These are phyloP conservation scores for Syngnathus typhle DNA, from an alignment of 2,113 vertebrate species.

Conservation along the genomic window DNA sequence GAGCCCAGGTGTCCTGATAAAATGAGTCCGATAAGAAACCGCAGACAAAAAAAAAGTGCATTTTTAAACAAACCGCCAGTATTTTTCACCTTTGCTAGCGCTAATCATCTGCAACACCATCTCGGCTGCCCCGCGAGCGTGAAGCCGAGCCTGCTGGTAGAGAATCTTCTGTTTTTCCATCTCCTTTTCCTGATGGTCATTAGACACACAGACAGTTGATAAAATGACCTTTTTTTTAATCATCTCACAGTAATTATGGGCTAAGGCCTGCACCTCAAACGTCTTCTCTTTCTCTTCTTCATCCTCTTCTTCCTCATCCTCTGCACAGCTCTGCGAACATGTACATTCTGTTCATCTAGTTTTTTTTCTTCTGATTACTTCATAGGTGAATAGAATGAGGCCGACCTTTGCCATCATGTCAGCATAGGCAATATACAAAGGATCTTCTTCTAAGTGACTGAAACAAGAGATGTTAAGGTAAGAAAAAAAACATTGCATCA, in stretches of 20 bases:
- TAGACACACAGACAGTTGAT: background rate
- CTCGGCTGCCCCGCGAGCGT: constrained; percentile 92
- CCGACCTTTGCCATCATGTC: constrained; percentile 99
- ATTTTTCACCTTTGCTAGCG: constrained; percentile 84
- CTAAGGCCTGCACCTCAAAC: constrained; percentile 79
- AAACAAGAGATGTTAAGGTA: constrained; percentile 8
- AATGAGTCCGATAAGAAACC: background rate
- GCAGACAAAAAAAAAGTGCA: background rate
- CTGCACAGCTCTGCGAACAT: constrained; percentile 70
- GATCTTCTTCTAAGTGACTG: constrained; percentile 87
- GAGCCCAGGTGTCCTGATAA: constrained; percentile 81
- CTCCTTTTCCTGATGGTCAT: constrained; percentile 84
- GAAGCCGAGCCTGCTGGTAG: constrained; percentile 93
- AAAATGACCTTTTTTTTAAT: background rate
- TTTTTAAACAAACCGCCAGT: background rate
- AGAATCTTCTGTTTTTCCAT: constrained; percentile 98
- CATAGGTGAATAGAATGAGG: background rate
- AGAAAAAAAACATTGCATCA: background rate
- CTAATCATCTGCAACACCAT: constrained; percentile 99
- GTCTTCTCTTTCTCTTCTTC: constrained; percentile 91
- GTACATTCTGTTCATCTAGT: background rate
- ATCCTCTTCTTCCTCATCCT: constrained; percentile 83
- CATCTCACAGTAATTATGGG: background rate
- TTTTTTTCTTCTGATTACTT: background rate
- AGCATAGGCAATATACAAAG: constrained; percentile 91